Evolutionary conservation across 2,113 vertebrate genomes (phyloP).

Genomic region (Bubo bubo): DNA sequence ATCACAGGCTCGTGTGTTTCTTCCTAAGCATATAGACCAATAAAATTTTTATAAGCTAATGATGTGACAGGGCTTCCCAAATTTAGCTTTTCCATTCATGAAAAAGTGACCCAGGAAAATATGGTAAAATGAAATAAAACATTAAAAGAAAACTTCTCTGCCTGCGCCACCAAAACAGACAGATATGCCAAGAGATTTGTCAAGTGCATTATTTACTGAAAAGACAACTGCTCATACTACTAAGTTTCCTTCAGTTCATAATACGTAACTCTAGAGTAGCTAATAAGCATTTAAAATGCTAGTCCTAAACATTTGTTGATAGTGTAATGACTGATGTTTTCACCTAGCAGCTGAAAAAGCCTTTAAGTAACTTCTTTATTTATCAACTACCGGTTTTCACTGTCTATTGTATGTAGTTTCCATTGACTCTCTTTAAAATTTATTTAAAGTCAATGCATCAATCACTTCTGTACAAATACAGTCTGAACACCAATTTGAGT

Average conservation of each 20-base stretch:
- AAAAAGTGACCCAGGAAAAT: not conserved
- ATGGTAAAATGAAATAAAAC: not conserved
- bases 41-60: not conserved
- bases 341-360: not conserved
- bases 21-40: not conserved
- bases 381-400: not conserved
- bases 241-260: not conserved
- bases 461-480: not conserved
- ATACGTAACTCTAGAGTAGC: not conserved
- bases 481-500: not conserved
- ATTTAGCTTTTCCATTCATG: not conserved
- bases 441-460: not conserved
- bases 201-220: not conserved
- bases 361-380: not conserved
- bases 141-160: not conserved
- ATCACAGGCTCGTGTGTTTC: not conserved
- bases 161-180: not conserved
- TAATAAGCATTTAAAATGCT: not conserved
- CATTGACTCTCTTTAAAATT: not conserved
- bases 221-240: not conserved
- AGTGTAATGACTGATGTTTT: not conserved
- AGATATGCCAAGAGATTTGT: not conserved
- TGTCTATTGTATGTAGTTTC: not conserved
- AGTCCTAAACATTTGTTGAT: not conserved
- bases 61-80: not conserved